Evolutionary conservation across 2,113 vertebrate genomes (phyloP).

Genomic region (Malurus alboscapulatus): DNA sequence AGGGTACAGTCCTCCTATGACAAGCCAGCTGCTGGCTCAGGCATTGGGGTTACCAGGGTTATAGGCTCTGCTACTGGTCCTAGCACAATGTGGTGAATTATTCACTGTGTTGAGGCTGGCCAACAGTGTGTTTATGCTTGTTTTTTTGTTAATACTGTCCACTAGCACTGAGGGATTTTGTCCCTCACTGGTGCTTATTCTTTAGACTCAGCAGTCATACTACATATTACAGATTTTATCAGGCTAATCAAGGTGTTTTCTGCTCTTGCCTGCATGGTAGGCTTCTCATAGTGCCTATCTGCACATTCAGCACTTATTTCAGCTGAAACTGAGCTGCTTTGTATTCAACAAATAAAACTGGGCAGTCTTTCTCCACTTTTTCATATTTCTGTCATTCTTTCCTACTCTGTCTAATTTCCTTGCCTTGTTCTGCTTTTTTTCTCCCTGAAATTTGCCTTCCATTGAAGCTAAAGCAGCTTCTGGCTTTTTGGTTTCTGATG

Average conservation of each 20-base stretch:
- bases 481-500: neutral
- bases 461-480: neutral
- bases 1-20: neutral
- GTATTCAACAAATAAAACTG: neutral
- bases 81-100: neutral
- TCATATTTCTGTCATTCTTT: neutral
- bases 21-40: neutral
- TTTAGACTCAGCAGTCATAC: neutral
- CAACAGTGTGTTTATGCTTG: neutral
- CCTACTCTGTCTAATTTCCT: neutral
- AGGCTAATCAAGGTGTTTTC: neutral
- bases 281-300: neutral
- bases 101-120: neutral
- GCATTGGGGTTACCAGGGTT: fast-evolving
- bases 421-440: neutral
- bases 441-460: neutral
- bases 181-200: neutral
- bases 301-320: neutral
- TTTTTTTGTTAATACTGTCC: neutral
- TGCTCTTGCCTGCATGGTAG: neutral
- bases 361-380: neutral
- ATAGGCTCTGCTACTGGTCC: neutral
- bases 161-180: neutral
- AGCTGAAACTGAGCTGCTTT: neutral
- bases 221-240: neutral